Conservation (phyloP, 1,140 invertebrate genomes). For the Mesaphorura yosii region DNA sequence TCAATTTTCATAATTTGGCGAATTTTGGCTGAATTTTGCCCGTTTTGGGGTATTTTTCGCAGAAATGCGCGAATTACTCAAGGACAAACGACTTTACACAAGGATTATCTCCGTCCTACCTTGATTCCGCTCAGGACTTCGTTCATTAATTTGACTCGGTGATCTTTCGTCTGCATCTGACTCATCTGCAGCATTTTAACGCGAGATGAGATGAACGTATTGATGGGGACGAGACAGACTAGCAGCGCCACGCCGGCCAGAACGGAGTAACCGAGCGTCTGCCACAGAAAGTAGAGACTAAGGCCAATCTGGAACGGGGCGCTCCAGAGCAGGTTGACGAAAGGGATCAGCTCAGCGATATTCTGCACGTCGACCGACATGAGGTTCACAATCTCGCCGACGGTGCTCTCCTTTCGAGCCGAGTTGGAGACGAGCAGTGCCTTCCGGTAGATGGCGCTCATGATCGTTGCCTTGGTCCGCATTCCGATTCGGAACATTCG, state of each 20-base stretch:
- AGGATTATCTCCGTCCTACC: too few species aligned
- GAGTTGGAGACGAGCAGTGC: slow-evolving; percentile 58
- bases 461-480: slow-evolving; percentile 77
- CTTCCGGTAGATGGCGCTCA: slow-evolving; percentile 87
- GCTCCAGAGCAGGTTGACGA: neutral
- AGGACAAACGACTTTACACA: too few species aligned
- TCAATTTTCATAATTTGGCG: too few species aligned
- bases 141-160: slow-evolving; percentile 36
- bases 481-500: slow-evolving; percentile 83
- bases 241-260: slow-evolving; percentile 42
- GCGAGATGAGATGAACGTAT: slow-evolving; percentile 38
- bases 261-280: slow-evolving; percentile 38
- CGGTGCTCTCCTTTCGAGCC: slow-evolving; percentile 50
- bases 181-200: slow-evolving; percentile 37
- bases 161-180: slow-evolving; percentile 36
- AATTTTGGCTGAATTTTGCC: neutral
- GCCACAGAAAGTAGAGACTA: slow-evolving; percentile 38
- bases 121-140: slow-evolving; percentile 37
- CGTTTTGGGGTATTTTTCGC: too few species aligned
- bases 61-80: too few species aligned
- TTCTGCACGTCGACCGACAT: slow-evolving; percentile 43
- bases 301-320: slow-evolving; percentile 27
- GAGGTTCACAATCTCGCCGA: slow-evolving; percentile 45
- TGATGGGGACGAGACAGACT: slow-evolving; percentile 40
- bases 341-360: neutral